phyloP scores from a whole-genome alignment of 2,797 vertebrate species.

The Lophotriccus pileatus region DNA sequence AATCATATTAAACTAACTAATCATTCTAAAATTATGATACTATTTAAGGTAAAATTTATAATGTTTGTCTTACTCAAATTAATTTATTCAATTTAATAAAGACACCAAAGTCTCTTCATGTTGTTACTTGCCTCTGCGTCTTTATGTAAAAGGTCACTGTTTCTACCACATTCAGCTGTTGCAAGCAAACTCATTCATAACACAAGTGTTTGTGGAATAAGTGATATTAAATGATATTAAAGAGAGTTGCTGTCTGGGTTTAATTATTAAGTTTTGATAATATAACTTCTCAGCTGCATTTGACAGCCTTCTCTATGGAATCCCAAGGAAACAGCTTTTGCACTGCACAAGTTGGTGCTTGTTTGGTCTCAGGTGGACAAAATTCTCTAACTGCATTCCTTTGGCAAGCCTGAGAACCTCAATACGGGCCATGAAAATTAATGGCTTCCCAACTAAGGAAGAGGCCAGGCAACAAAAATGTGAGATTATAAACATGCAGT shows the following conservation, averaged over 20 bases:
- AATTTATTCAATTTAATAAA: neutral
- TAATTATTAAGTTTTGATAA: neutral
- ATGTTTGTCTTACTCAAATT: neutral
- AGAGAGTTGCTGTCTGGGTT: neutral
- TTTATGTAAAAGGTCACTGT: neutral
- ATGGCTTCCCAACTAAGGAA: neutral
- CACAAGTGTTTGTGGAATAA: neutral
- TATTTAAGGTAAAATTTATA: neutral
- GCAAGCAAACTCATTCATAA: neutral
- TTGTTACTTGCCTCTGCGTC: neutral
- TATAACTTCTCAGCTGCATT: neutral
- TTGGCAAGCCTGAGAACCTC: neutral
- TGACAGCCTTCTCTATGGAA: neutral
- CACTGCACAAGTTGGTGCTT: neutral
- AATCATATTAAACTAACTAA: neutral
- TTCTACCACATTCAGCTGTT: neutral
- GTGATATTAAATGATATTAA: neutral
- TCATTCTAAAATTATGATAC: neutral
- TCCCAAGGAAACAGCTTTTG: neutral
- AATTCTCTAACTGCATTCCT: neutral
- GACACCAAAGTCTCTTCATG: neutral
- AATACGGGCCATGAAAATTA: neutral
- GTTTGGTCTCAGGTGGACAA: neutral
- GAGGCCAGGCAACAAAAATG: neutral
- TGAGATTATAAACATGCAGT: neutral